Conservation (phyloP, 1,140 invertebrate species). For the Vanessa tameamea region DNA sequence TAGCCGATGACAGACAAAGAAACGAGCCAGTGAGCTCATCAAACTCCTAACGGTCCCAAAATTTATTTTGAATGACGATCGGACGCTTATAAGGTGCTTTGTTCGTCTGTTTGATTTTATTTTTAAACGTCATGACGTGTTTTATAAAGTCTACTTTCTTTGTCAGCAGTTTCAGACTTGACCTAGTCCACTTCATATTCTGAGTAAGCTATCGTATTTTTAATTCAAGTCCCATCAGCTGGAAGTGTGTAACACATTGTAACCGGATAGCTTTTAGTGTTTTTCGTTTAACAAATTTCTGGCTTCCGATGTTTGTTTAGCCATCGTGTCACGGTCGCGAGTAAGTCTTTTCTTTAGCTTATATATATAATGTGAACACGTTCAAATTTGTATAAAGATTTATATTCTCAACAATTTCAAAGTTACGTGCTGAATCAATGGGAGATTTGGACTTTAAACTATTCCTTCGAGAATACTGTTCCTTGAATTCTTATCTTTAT, state of each 20-base stretch:
- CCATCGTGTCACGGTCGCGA: too few relatives aligned
- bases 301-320: too few relatives aligned
- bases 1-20: background rate
- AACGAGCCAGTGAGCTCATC: conserved; percentile 9
- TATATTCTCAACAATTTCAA: too few relatives aligned
- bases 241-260: too few relatives aligned
- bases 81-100: conserved; percentile 23
- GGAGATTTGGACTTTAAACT: too few relatives aligned
- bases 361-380: too few relatives aligned
- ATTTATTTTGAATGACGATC: conserved; percentile 18
- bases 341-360: too few relatives aligned
- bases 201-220: background rate
- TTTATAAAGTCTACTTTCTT: conserved; percentile 17
- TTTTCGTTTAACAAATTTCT: too few relatives aligned
- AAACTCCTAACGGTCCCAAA: conserved; percentile 19
- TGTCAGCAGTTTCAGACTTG: conserved; percentile 19
- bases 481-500: background rate
- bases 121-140: conserved; percentile 16
- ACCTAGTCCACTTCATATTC: conserved; percentile 1
- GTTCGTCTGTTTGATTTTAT: conserved; percentile 13
- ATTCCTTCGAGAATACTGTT: too few relatives aligned
- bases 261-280: too few relatives aligned
- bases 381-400: too few relatives aligned
- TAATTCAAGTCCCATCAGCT: background rate
- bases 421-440: too few relatives aligned